These are phyloP conservation scores for Eupithecia vulgata DNA, from an alignment of 2,888 invertebrate species.

Conservation along the genomic window DNA sequence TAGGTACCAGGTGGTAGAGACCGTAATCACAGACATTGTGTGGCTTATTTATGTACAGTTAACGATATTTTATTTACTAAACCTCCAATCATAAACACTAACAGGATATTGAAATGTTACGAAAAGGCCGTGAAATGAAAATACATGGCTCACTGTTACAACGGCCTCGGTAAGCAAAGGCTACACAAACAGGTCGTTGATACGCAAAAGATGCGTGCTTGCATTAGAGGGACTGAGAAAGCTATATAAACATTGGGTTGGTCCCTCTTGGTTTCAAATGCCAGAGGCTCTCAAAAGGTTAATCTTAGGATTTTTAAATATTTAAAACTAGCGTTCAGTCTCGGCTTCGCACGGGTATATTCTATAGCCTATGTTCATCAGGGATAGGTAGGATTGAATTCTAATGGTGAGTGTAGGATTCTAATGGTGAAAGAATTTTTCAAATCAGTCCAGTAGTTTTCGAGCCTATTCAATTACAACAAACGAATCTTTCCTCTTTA, in stretches of 20 bases:
- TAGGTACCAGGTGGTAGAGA: slow-evolving; percentile 35
- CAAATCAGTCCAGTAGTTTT: no score
- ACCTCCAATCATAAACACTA: slow-evolving; percentile 56
- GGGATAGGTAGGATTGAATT: no score
- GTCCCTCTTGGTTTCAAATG: slow-evolving; percentile 57
- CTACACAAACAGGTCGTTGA: slow-evolving; percentile 78
- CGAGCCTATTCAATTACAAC: no score
- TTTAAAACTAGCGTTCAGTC: no score
- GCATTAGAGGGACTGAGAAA: slow-evolving; percentile 67
- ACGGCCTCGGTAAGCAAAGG: slow-evolving; percentile 65
- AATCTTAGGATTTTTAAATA: not conserved
- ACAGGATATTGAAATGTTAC: slow-evolving; percentile 72
- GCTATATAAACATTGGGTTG: slow-evolving; percentile 70
- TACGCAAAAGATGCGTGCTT: slow-evolving; percentile 66
- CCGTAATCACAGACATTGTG: slow-evolving; percentile 52
- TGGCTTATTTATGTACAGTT: slow-evolving; percentile 40
- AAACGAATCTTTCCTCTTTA: no score
- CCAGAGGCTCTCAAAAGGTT: slow-evolving; percentile 57
- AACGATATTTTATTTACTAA: slow-evolving; percentile 59
- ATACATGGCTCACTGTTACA: slow-evolving; percentile 70
- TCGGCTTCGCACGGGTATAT: no score
- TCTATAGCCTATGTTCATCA: no score
- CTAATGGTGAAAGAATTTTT: no score
- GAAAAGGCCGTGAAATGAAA: slow-evolving; percentile 79
- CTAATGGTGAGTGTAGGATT: no score